Conservation (phyloP, 1,140 invertebrate genomes). For the Scaptomyza hsui region DNA sequence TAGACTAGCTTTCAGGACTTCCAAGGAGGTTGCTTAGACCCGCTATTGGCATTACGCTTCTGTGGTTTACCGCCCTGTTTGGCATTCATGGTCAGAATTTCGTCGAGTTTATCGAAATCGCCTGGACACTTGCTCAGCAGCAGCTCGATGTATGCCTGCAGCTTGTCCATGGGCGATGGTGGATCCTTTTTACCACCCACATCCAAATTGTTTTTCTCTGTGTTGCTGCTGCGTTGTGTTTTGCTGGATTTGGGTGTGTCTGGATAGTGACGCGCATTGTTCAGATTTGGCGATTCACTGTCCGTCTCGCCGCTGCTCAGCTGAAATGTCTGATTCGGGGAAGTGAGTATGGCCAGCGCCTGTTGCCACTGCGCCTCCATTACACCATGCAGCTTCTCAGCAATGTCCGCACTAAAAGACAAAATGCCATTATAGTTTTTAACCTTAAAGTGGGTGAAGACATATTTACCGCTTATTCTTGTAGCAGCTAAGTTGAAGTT, state of each 20-base stretch:
- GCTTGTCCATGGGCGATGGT: constrained; percentile 72
- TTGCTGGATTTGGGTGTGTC: constrained; percentile 77
- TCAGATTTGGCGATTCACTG: constrained; percentile 52
- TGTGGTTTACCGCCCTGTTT: constrained; percentile 43
- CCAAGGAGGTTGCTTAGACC: constrained; percentile 74
- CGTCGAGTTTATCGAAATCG: constrained; percentile 78
- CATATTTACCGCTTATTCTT: constrained; percentile 83
- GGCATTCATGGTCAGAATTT: constrained; percentile 61
- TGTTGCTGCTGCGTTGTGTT: constrained; percentile 60
- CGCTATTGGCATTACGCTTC: constrained; percentile 40
- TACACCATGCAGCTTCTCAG: constrained; percentile 89
- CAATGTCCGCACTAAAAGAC: constrained; percentile 85
- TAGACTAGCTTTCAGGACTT: constrained; percentile 57
- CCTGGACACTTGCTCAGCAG: constrained; percentile 78
- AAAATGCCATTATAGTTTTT: too few species aligned
- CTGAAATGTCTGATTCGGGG: constrained; percentile 64
- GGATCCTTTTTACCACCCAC: constrained; percentile 58
- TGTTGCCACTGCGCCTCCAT: constrained; percentile 93
- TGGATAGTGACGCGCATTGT: constrained; percentile 61
- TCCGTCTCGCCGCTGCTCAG: constrained; percentile 52
- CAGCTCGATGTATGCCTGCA: constrained; percentile 82
- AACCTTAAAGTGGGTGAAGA: too few species aligned
- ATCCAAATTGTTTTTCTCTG: constrained; percentile 74
- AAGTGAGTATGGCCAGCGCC: constrained; percentile 89
- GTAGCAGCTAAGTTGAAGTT: constrained; percentile 86